These are phyloP conservation scores for Drosophila sturtevanti DNA, from an alignment of 1,140 invertebrate species.

Conservation along the genomic window DNA sequence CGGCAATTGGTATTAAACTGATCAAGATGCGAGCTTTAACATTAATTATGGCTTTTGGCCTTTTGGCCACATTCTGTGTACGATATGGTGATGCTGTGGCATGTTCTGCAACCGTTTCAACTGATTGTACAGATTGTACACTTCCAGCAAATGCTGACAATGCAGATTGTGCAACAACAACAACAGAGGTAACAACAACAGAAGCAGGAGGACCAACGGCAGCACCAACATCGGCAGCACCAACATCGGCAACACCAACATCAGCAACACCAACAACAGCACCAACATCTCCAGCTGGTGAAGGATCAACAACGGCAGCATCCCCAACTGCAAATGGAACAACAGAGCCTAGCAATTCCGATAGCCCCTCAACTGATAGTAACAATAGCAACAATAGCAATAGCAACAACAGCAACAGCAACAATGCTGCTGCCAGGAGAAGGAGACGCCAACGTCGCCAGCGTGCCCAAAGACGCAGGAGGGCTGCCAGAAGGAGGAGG, in stretches of 20 bases:
- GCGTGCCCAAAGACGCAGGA: slow-evolving; percentile 24
- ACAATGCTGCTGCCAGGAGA: background rate
- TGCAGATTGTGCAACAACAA: slow-evolving; percentile 17
- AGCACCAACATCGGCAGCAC: background rate
- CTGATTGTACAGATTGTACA: slow-evolving; percentile 29
- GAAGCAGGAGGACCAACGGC: background rate
- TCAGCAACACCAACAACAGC: background rate
- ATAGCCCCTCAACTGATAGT: slow-evolving; percentile 8
- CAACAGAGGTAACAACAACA: slow-evolving; percentile 7
- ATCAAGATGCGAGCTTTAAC: slow-evolving; percentile 17
- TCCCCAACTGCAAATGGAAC: background rate
- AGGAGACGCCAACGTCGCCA: slow-evolving; percentile 21
- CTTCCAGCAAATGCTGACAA: background rate
- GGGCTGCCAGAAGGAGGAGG: slow-evolving; percentile 10
- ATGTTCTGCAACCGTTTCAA: slow-evolving; percentile 19
- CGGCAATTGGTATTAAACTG: background rate
- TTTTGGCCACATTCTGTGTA: slow-evolving; percentile 21
- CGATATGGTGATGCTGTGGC: slow-evolving; percentile 35
- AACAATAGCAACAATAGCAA: background rate
- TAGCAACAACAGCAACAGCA: background rate
- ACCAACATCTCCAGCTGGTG: background rate
- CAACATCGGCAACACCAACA: background rate
- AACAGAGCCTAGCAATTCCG: slow-evolving; percentile 10
- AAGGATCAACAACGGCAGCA: background rate
- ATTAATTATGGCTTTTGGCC: background rate